Base-by-base conservation (phyloP, 1,140 invertebrate genomes). In the Idris sp. region DNA sequence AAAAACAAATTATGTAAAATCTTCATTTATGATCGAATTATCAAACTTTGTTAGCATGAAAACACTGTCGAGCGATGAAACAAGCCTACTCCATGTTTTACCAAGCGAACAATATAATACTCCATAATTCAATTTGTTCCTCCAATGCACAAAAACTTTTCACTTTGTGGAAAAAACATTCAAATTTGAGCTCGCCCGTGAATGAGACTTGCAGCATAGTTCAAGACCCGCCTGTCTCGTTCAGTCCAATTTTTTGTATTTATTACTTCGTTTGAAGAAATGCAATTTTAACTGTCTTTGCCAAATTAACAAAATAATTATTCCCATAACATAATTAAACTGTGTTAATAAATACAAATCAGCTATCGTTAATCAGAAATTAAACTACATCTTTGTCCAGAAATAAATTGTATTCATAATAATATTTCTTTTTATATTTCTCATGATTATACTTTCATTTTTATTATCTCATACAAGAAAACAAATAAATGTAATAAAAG, bases 81-180 rank as follows among this genome's bases (percentile, higher is more conserved):
- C 53, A 59, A 61, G 48, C 48, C 54, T 54, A 61, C 40, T 61
- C 22, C 46, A 59, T 69, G 64, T 69, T 69, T 58, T 69, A 69
- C 44, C 35, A 61, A 71, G 67, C 48, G 26, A 48, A 71, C 67
- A 71, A 71, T 71, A 71, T 53, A 71, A 71, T 71, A 46, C 65
- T 51, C 9, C 33, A 61, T 71, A 71, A 71, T 44, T 71, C 67
- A 61, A 54, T 54, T 40, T 33, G 36, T 71, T 56, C 67, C 46
- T 54, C 31, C 48, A 33, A 38, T 48, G 67, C 53, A 61, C 65
- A 69, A 69, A 69, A 69, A 69, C 65, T 69, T 69, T 69, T 59
- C 54, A 69, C 65, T 69, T 59, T 59, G 65, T 36, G 22, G 53
- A 51, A 54, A n/a, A 51, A 69, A 69, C 46, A 51, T 44, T 69